These are phyloP conservation scores for Lissocephala sabroskyi DNA, from an alignment of 2,888 invertebrate genomes.

Conservation along the genomic window DNA sequence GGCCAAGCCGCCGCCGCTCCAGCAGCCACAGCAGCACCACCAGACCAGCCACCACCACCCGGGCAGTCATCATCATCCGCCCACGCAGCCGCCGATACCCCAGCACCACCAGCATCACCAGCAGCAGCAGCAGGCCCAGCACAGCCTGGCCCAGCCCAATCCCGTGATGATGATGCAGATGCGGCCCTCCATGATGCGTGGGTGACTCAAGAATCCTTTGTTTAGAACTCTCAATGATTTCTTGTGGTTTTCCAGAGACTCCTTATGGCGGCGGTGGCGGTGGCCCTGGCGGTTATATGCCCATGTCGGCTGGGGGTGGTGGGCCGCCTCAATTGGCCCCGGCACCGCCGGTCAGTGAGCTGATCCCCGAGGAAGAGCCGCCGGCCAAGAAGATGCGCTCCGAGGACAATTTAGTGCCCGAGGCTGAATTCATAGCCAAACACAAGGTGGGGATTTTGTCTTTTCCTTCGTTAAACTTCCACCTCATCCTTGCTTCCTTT, in stretches of 20 bases:
- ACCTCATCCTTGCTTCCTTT: no score
- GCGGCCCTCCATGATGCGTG: slow-evolving; percentile 73
- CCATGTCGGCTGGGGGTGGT: slow-evolving; percentile 60
- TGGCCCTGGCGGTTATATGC: slow-evolving; percentile 73
- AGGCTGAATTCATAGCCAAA: slow-evolving; percentile 83
- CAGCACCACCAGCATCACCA: slow-evolving; percentile 41
- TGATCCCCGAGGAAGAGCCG: slow-evolving; percentile 85
- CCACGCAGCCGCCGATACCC: slow-evolving; percentile 40
- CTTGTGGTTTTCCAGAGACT: slow-evolving; percentile 65
- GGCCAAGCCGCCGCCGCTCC: slow-evolving; percentile 36
- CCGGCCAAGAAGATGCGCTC: slow-evolving; percentile 89
- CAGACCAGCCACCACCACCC: slow-evolving; percentile 21
- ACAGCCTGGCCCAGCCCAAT: slow-evolving; percentile 63
- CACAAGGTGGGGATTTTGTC: slow-evolving; percentile 75
- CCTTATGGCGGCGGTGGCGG: slow-evolving; percentile 68
- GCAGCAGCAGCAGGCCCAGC: slow-evolving; percentile 36
- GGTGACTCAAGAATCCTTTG: slow-evolving; percentile 16
- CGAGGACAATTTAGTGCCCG: slow-evolving; percentile 94
- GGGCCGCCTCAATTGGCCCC: slow-evolving; percentile 67
- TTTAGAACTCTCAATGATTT: no score
- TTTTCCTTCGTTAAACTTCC: no score
- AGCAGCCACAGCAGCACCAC: slow-evolving; percentile 40
- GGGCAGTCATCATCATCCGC: slow-evolving; percentile 50
- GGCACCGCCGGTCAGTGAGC: slow-evolving; percentile 75
- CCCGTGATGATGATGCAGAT: slow-evolving; percentile 73